Evolutionary conservation across 1,140 invertebrate genomes (phyloP), one percentile per base, ranked within the genome.

Genomic region (Drosophila ercepeae): DNA sequence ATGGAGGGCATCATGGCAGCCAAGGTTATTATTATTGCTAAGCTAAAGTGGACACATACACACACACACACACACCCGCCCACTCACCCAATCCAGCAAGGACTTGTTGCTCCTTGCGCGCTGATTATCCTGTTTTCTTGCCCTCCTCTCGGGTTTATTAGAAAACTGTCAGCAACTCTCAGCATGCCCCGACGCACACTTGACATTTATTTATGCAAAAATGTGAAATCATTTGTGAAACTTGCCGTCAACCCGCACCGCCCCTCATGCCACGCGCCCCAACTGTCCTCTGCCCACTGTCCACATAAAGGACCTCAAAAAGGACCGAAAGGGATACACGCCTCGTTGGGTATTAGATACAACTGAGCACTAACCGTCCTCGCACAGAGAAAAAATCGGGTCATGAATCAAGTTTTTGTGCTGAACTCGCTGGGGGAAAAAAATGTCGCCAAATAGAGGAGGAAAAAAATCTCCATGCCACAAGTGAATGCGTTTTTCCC

Each of bases 171-270:
- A 86, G 72, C 71, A 83, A 78, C 79, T 78, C 70, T 83, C 79
- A 75, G 79, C 72, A 74, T 60, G 58, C 79, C 59, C 59, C 81
- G 72, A 32, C 81, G 76, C 77, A 88, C 82, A 86, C 74, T 86
- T 88, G 82, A 86, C 82, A 88, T 86, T 86, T 88, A 89, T 88
- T 82, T 88, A 88, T 88, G 82, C 83, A 88, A 88, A 88, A 88
- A 88, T 88, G 82, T 88, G 82, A 88, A 88, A 88, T 88, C 82
- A 88, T 88, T 88, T 88, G 82, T 88, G 82, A 88, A 88, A 88
- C 69, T 86, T 74, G 81, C 82, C 54, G 72, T 74, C 81, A 61
- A 49, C 53, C 58, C 77, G 55, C 78, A 55, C 19, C 19, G n/a
- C 6, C 19, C 16, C 0, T 48, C 58, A 52, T 46, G n/a, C 41